These are phyloP conservation scores for Polypedilum vanderplanki DNA, from an alignment of 1,140 invertebrate genomes.

Conservation along the genomic window DNA sequence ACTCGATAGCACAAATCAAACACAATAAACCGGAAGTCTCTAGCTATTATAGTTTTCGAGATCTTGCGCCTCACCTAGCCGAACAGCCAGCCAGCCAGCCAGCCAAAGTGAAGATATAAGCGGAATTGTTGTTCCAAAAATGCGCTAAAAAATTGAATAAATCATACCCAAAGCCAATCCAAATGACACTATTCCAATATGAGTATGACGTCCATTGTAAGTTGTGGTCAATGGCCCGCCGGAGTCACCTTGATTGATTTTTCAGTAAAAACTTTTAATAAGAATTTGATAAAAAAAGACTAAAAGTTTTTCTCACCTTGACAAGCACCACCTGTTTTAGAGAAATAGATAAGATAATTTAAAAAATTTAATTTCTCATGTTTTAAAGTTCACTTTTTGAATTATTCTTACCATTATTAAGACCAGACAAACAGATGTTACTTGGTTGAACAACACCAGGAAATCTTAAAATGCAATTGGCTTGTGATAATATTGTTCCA, in stretches of 20 bases:
- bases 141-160: too few species aligned
- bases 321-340: not conserved
- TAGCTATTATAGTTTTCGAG: too few species aligned
- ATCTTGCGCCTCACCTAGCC: too few species aligned
- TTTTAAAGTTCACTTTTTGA: too few species aligned
- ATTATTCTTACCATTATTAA: not conserved
- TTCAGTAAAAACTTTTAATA: not conserved
- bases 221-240: not conserved
- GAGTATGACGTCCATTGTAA: not conserved
- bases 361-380: too few species aligned
- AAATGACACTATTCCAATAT: not conserved
- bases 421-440: conserved; percentile 1
- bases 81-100: too few species aligned
- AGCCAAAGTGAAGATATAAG: too few species aligned
- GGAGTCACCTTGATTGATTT: not conserved
- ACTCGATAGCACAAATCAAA: too few species aligned
- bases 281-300: not conserved
- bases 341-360: too few species aligned
- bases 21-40: too few species aligned
- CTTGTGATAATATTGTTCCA: not conserved
- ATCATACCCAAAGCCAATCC: not conserved
- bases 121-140: too few species aligned
- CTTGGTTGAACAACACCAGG: not conserved
- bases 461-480: not conserved
- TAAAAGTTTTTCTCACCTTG: not conserved